Base-by-base conservation (phyloP, 2,113 vertebrate species). In the Holacanthus passer region DNA sequence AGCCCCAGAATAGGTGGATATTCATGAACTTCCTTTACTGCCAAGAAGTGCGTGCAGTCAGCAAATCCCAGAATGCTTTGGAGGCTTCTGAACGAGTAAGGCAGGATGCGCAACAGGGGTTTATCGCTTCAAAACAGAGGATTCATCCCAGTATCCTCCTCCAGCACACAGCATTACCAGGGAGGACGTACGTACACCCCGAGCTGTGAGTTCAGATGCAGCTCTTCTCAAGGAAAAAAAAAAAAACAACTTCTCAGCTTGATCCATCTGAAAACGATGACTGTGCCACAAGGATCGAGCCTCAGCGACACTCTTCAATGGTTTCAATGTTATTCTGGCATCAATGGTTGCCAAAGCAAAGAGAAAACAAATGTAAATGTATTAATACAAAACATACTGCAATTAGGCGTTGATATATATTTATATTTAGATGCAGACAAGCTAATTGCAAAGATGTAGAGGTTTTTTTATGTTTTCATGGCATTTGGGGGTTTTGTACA, bases 371-470 rank as follows among this genome's bases (percentile, higher is more conserved):
- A 68, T 86, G 91, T 91, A 90, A 79, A 93, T 85, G 85, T 90
- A 93, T 86, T 88, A 82, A 89, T 88, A 73, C 66, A 79, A 85
- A 89, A 86, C 79, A 79, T 88, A 87, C 91, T 87, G 91, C 90
- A 88, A 90, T 92, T 91, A 88, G 91, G 82, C 87, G 14, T 94
- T 90, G 92, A 88, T 94, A 92, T 94, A 92, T 94, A 94, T 94
- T 94, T 94, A 94, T 93, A 93, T 93, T 91, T 93, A 93, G 89
- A 93, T 85, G 84, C 86, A 92, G 87, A 92, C 85, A 78, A 92
- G 89, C 85, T 92, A 90, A 90, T 90, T 85, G 89, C 91, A 90
- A 88, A 91, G 86, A 88, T 80, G 77, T 92, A 76, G 85, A 82
- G 69, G 55, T 79, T 83, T 91, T 67, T 83, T 85, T 90, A 87